Evolutionary conservation across 1,140 invertebrate genomes (phyloP).

Genomic region (Marisa cornuarietis): DNA sequence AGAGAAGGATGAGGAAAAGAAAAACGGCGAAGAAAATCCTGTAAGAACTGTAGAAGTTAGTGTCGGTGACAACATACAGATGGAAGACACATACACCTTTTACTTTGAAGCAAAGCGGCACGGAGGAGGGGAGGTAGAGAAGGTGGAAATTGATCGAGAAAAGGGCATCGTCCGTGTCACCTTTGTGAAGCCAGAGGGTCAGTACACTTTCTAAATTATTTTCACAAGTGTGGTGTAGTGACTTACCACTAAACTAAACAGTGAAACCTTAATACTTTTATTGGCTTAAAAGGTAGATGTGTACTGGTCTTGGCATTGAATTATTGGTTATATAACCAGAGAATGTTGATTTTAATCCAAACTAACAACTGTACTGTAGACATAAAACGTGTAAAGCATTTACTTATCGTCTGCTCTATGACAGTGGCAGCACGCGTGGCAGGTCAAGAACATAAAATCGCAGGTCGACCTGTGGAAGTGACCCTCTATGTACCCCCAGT

Average conservation of each 20-base stretch:
- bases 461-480: not conserved
- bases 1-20: constrained; percentile 2
- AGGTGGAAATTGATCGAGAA: constrained; percentile 19
- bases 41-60: not conserved
- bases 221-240: no score
- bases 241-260: no score
- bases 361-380: no score
- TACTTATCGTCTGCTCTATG: not conserved
- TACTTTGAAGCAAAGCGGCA: constrained; percentile 21
- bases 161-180: constrained; percentile 4
- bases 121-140: constrained; percentile 16
- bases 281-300: no score
- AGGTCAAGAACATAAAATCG: not conserved
- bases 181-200: constrained; percentile 20
- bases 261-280: no score
- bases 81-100: constrained; percentile 8
- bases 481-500: constrained; percentile 9
- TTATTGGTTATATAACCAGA: no score
- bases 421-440: constrained; percentile 16
- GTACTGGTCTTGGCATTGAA: no score
- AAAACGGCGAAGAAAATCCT: constrained; percentile 6
- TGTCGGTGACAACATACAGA: not conserved
- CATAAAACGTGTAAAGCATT: no score
- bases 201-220: not conserved
- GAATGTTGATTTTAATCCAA: no score